These are phyloP conservation scores for Temnopleurus reevesii DNA, from an alignment of 53 echinoderm and acorn worm genomes.

Conservation along the genomic window DNA sequence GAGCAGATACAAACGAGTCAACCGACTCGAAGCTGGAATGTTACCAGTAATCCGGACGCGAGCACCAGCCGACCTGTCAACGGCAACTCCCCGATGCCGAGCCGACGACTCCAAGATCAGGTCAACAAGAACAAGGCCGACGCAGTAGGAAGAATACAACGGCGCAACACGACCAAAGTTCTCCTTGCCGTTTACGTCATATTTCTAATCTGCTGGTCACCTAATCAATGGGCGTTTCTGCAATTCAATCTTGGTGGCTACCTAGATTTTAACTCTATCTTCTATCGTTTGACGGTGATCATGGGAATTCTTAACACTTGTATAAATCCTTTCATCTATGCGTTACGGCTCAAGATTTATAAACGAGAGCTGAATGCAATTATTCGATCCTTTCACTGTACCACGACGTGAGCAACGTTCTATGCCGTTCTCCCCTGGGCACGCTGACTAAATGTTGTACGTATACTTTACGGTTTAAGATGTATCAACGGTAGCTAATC, in stretches of 20 bases:
- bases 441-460: too few relatives aligned
- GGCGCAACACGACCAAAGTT: conserved; percentile 76
- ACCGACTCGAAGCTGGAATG: not conserved
- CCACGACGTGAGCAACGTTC: not conserved
- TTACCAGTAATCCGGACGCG: not conserved
- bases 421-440: too few relatives aligned
- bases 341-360: conserved; percentile 37
- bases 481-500: too few relatives aligned
- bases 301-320: conserved; percentile 52
- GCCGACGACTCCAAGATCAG: not conserved
- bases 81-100: not conserved
- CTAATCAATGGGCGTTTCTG: conserved; percentile 79
- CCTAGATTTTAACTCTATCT: conserved; percentile 12
- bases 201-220: conserved; percentile 88
- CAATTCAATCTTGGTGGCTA: conserved; percentile 74
- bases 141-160: conserved; percentile 45
- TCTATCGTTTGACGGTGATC: conserved; percentile 27
- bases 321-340: conserved; percentile 42
- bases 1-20: not conserved
- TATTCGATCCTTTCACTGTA: not conserved
- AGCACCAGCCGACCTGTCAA: not conserved
- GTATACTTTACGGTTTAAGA: too few relatives aligned
- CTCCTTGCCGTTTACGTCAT: conserved; percentile 66
- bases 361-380: not conserved
- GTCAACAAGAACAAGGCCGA: not conserved